These are phyloP conservation scores for Rattus norvegicus DNA, from an alignment of 2,113 vertebrate species.

Conservation along the genomic window DNA sequence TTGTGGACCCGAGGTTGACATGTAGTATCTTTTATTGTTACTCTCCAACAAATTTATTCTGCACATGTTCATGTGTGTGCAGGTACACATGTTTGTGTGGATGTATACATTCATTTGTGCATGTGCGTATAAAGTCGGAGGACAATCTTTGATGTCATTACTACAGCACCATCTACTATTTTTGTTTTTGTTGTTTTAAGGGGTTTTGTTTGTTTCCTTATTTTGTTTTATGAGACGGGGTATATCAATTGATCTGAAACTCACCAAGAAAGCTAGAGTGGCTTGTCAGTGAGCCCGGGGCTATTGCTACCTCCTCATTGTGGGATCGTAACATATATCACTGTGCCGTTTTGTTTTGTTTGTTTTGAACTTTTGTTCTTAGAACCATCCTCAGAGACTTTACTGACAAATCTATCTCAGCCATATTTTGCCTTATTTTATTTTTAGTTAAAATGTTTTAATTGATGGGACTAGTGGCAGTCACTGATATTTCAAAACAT, in stretches of 20 bases:
- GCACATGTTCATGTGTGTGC: neutral
- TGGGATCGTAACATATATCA: neutral
- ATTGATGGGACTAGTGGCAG: neutral
- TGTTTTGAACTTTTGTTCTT: neutral
- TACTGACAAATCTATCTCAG: neutral
- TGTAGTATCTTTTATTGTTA: no score
- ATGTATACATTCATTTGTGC: no score
- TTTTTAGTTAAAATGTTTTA: neutral
- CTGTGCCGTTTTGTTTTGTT: neutral
- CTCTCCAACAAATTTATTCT: no score
- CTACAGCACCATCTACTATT: neutral
- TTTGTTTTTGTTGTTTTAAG: neutral
- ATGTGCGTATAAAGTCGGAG: neutral
- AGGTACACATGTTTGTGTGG: no score
- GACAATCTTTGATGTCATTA: neutral
- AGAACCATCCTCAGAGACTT: neutral
- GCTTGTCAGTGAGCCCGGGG: neutral
- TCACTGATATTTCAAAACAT: neutral
- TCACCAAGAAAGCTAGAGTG: neutral
- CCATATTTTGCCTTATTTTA: neutral
- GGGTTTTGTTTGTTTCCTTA: neutral
- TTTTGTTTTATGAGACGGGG: neutral
- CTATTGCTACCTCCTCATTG: neutral
- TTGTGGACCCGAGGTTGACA: no score
- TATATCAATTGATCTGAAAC: neutral